Conservation (phyloP, 2,113 vertebrate species). For the Ornithorhynchus anatinus region DNA sequence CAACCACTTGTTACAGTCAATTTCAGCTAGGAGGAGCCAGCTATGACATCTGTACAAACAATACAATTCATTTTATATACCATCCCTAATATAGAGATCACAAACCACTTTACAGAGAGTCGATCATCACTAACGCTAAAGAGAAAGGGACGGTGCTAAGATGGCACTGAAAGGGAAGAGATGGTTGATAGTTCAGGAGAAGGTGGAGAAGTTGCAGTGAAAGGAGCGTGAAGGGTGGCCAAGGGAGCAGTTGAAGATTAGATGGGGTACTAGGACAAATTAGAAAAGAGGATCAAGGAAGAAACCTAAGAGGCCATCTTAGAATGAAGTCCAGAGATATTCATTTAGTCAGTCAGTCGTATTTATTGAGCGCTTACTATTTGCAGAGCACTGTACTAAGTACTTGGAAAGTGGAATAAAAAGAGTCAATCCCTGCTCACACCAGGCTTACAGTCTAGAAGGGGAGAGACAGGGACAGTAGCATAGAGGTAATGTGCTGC, state of each 20-base stretch:
- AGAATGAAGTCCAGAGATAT: too few species aligned
- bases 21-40: slow-evolving; percentile 31
- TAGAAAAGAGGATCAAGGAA: too few species aligned
- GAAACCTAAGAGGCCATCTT: too few species aligned
- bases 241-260: background rate
- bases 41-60: background rate
- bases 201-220: background rate
- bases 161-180: background rate
- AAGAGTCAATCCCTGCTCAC: too few species aligned
- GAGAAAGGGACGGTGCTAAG: background rate
- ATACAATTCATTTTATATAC: slow-evolving; percentile 11
- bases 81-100: slow-evolving; percentile 1
- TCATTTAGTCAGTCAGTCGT: too few species aligned
- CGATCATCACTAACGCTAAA: background rate
- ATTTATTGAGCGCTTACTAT: too few species aligned
- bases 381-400: too few species aligned
- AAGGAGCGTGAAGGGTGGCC: background rate
- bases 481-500: too few species aligned
- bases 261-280: too few species aligned
- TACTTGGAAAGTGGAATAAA: too few species aligned
- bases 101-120: background rate
- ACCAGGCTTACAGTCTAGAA: too few species aligned
- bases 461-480: too few species aligned
- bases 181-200: background rate
- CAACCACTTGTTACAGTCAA: slow-evolving; percentile 37